A percentile compares a stretch with the other conserved stretches of the same genome.
Evolutionary conservation across 2,797 vertebrate genomes (phyloP).

Genomic region (Acanthiza pusilla): DNA sequence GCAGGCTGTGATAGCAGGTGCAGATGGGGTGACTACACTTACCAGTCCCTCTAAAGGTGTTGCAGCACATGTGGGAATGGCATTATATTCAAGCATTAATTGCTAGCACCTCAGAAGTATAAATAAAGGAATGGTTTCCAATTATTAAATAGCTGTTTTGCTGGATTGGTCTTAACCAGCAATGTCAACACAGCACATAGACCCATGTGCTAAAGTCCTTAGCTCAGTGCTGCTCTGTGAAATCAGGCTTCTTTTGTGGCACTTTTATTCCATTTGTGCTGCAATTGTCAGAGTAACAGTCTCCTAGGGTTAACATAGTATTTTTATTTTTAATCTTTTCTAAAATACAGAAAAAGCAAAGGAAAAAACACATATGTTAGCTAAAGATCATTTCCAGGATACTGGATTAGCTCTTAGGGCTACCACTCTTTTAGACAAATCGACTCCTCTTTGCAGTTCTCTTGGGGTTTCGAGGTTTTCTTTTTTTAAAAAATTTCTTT

Average conservation of each 20-base stretch:
- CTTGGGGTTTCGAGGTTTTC: background rate
- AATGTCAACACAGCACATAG: background rate
- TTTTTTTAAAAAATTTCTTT: background rate
- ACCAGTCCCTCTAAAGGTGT: background rate
- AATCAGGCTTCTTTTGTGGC: background rate
- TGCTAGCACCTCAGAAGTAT: background rate
- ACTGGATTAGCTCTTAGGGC: background rate
- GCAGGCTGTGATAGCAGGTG: background rate
- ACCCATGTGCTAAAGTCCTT: accelerated
- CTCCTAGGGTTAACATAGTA: background rate
- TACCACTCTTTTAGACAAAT: background rate
- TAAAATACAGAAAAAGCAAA: background rate
- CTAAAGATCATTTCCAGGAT: background rate
- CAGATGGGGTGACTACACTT: background rate
- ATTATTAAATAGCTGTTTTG: background rate
- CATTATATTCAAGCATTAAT: background rate
- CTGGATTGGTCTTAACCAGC: background rate
- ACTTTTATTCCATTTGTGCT: background rate
- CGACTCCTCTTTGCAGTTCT: background rate
- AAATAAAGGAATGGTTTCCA: background rate
- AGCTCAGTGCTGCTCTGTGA: background rate
- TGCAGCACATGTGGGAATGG: background rate
- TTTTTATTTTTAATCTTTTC: background rate
- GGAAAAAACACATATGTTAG: background rate
- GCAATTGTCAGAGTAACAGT: background rate